Evolutionary conservation across 2,797 vertebrate genomes (phyloP), one percentile per base, ranked within the genome.

Genomic region (Diglossa cyanea): DNA sequence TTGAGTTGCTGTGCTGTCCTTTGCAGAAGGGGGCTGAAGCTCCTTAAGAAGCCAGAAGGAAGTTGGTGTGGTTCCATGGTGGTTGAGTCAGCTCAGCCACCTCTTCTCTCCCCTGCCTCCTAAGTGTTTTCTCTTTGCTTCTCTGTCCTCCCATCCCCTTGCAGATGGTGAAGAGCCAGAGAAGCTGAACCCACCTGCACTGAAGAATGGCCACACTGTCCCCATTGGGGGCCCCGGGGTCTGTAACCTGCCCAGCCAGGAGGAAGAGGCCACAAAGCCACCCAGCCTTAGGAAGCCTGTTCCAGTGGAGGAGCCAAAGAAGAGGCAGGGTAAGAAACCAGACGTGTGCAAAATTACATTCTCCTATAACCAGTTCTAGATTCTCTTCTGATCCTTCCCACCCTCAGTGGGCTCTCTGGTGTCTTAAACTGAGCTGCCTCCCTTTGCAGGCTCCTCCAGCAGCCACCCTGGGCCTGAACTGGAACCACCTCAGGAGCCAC

Each of bases 171-270:
- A 98, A 23, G 98, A 99, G 31, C 44, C 96, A 18, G 98, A 98
- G 51, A 98, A 98, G 90, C 74, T 97, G 91, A 98, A 98, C 96
- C 98, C 98, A 2, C 82, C 97, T 11, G 96, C 98, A 3, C 97
- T 99, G 94, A 99, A 99, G 97, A 99, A 99, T 23, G 99, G 99
- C 83, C 99, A 99, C 93, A 99, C 99, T 1, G 91, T 98, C 48
- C 99, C 99, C 9, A 80, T 99, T 6, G 98, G 98, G 14, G 88
- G 90, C 31, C 17, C 95, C 0, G 80, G 95, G 28, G 44, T 95
- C 21, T 80, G 94, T 91, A 94, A 86, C 90, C 65, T 88, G 21
- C 44, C 81, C 50, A 97, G 97, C 25, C 96, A 95, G 44, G 98
- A 98, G n/a, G 98, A 98, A 1, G 98, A 99, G 11, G 95, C 97